Evolutionary conservation across 2,888 invertebrate genomes (phyloP).

Genomic region (Philaethria dido): DNA sequence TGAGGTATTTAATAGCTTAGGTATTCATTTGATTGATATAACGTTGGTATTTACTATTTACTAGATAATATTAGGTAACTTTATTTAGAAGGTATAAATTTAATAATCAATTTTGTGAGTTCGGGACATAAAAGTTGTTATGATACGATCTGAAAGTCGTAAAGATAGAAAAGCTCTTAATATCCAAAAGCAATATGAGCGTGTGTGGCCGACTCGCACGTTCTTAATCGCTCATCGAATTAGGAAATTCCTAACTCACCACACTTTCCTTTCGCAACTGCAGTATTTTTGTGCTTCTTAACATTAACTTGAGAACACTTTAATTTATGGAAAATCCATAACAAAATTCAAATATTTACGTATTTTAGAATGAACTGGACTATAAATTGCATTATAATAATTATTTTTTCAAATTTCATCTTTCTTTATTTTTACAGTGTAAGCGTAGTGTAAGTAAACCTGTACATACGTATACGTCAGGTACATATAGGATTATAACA

Average conservation of each 20-base stretch:
- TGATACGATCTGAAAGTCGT: constrained; percentile 26
- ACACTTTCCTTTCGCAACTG: constrained; percentile 69
- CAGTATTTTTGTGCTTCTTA: constrained; percentile 51
- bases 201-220: constrained; percentile 72
- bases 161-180: constrained; percentile 27
- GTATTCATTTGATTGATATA: no score
- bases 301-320: background rate
- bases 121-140: background rate
- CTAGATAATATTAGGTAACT: no score
- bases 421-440: no score
- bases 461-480: no score
- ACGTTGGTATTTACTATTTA: no score
- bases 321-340: background rate
- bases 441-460: no score
- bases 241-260: constrained; percentile 58
- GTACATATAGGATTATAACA: no score
- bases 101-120: background rate
- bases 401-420: no score
- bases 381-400: background rate
- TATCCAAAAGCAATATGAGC: constrained; percentile 39
- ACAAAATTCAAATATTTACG: background rate
- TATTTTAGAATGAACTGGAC: background rate
- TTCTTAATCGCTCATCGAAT: constrained; percentile 78
- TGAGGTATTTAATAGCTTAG: no score
- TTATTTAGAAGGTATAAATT: no score